Conservation (phyloP, 2,888 invertebrate genomes). For the Mechanitis mazaeus region DNA sequence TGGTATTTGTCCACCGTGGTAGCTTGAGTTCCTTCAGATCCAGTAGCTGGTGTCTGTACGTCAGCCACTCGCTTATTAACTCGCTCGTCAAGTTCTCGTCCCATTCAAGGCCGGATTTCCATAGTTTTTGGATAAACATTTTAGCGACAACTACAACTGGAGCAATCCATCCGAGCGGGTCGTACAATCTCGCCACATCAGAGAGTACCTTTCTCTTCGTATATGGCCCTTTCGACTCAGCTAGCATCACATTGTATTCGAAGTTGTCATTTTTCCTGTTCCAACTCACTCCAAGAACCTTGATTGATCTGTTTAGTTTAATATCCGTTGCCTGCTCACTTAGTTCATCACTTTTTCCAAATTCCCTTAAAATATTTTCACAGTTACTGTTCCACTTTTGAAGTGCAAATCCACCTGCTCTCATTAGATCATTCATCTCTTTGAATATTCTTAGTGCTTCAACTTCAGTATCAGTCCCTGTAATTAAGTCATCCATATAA, state of each 20-base stretch:
- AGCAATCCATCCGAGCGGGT: constrained; percentile 36
- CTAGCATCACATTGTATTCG: constrained; percentile 25
- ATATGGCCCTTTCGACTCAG: constrained; percentile 11
- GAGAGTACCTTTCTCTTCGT: constrained; percentile 31
- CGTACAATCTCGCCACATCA: constrained; percentile 31
- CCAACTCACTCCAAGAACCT: constrained; percentile 33
- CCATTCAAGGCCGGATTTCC: constrained; percentile 26
- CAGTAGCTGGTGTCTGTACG: constrained; percentile 15
- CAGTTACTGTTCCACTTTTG: constrained; percentile 37
- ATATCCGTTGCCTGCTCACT: constrained; percentile 12
- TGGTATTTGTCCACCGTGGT: constrained; percentile 24
- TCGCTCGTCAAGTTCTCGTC: constrained; percentile 22
- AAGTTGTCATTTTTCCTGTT: constrained; percentile 29
- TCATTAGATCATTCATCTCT: constrained; percentile 30
- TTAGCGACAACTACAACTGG: constrained; percentile 27
- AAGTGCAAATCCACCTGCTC: constrained; percentile 29
- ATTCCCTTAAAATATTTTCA: constrained; percentile 9
- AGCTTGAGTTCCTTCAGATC: constrained; percentile 17
- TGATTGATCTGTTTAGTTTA: constrained; percentile 26
- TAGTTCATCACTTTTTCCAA: constrained; percentile 20
- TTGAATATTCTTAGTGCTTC: constrained; percentile 29
- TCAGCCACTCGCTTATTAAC: constrained; percentile 22
- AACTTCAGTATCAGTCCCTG: constrained; percentile 24
- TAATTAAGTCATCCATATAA: constrained; percentile 7
- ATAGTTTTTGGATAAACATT: constrained; percentile 30